These are phyloP conservation scores for Trissolcus brochymenae DNA, from an alignment of 2,888 invertebrate species.

Conservation along the genomic window DNA sequence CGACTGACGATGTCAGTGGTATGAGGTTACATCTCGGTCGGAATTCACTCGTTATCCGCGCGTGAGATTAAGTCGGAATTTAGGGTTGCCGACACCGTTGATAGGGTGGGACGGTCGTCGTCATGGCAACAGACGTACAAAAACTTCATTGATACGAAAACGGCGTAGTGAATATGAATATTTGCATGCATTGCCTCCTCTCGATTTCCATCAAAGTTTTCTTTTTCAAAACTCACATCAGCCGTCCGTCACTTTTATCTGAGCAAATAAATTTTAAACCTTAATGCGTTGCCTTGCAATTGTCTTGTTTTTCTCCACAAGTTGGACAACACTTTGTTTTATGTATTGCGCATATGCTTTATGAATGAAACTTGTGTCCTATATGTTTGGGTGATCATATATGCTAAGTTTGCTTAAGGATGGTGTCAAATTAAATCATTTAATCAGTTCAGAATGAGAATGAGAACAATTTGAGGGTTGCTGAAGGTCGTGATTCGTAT, in stretches of 20 bases:
- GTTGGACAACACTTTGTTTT: no score
- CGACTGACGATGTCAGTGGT: slow-evolving; percentile 27
- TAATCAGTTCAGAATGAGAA: slow-evolving; percentile 8
- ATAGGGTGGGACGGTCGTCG: slow-evolving; percentile 62
- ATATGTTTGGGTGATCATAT: no score
- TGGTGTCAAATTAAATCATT: slow-evolving; percentile 24
- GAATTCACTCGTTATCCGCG: slow-evolving; percentile 50
- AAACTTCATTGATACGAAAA: slow-evolving; percentile 67
- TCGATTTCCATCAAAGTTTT: slow-evolving; percentile 17
- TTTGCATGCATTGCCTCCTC: slow-evolving; percentile 28
- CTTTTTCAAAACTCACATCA: slow-evolving; percentile 30
- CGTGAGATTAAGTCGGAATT: slow-evolving; percentile 56
- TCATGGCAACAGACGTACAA: slow-evolving; percentile 72
- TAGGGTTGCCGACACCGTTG: slow-evolving; percentile 58
- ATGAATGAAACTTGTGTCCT: no score
- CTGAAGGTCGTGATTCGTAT: slow-evolving; percentile 25
- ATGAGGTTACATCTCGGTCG: slow-evolving; percentile 40
- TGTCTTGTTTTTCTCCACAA: neutral
- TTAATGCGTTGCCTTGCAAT: neutral
- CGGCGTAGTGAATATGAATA: slow-evolving; percentile 54
- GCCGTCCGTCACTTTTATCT: slow-evolving; percentile 1
- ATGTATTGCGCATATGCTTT: no score
- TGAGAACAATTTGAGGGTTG: slow-evolving; percentile 28
- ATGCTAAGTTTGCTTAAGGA: no score
- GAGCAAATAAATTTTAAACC: slow-evolving; percentile 12